Percentiles rank a stretch among this genome's conserved stretches.
phyloP scores from a whole-genome alignment of 2,113 vertebrate species.

The Microcebus griseorufus region DNA sequence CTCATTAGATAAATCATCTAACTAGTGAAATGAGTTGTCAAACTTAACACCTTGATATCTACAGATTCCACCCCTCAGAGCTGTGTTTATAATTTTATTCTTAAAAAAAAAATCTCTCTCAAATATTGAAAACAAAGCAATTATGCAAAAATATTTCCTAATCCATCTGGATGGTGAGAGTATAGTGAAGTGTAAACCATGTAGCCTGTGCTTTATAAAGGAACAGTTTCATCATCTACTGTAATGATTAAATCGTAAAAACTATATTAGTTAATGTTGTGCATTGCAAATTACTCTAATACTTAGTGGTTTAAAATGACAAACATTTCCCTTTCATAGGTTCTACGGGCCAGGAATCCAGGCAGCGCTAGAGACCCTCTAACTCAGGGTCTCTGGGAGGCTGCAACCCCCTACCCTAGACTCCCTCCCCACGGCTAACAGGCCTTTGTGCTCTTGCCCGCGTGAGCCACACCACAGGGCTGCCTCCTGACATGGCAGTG shows the following conservation, averaged over 20 bases:
- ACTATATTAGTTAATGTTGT: background rate
- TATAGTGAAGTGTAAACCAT: background rate
- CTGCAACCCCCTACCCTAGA: background rate
- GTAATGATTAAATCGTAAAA: background rate
- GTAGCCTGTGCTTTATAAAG: background rate
- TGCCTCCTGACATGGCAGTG: background rate
- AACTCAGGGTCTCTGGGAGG: background rate
- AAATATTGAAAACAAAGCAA: background rate
- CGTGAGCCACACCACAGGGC: background rate
- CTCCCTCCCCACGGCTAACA: background rate
- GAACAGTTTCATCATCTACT: background rate
- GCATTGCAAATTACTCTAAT: background rate
- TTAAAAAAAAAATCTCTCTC: background rate
- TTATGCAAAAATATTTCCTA: background rate
- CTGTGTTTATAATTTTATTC: background rate
- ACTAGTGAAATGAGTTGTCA: background rate
- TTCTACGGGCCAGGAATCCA: background rate
- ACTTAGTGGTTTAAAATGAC: background rate
- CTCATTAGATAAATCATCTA: background rate
- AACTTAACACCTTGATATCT: background rate
- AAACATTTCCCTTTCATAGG: too few relatives aligned
- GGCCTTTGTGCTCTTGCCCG: fast-evolving
- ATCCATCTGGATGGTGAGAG: background rate
- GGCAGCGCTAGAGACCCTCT: background rate
- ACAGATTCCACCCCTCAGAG: background rate